Base-by-base conservation (phyloP, 2,888 invertebrate genomes). In the Spodoptera exigua region DNA sequence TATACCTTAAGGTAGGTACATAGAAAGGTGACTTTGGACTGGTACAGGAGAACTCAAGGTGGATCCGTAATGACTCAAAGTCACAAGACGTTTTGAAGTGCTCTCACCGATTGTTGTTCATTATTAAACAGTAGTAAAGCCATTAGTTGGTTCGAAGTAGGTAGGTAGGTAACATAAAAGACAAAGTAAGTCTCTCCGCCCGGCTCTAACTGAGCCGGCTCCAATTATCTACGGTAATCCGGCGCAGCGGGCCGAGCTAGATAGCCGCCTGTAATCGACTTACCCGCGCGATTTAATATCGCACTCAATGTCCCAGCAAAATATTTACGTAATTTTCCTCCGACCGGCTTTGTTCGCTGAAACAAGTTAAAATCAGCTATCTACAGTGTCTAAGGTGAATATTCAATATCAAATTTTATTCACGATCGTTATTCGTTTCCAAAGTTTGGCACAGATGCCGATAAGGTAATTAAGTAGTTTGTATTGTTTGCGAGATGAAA, bases 281-380 rank as follows among this genome's bases (percentile, higher is more conserved):
- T 87, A 87, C 81, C 80, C 84, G 80, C 80, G 83, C 87, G 79
- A 89, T 90, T 89, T 89, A 89, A 89, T 90, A 90, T 87, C 79
- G 80, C 78, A 84, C 82, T 86, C 86, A 83, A 85, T 87, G 89
- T 82, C 78, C 84, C 79, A 76, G 79, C 80, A 86, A 86, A 88
- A 89, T 88, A 86, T 89, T 89, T 88, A 86, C 83, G 81, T 82
- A 86, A 86, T 87, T 86, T 81, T 72, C 80, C 76, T 75, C 67
- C 61, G 70, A 47, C 56, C 53, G 65, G 74, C 81, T 81, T 82
- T 83, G 76, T 83, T 74, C 70, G 49, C 62, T 54, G 55, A 54
- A 69, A 69, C 66, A 74, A 76, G 73, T 66, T 76, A 54, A 68
- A 72, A 53, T 61, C 55, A 73, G 70, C 70, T 43, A 57, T 63